Percentiles rank a stretch among this genome's conserved stretches.
Conservation (phyloP, 2,113 vertebrate species). For the Coptodon rendalli region DNA sequence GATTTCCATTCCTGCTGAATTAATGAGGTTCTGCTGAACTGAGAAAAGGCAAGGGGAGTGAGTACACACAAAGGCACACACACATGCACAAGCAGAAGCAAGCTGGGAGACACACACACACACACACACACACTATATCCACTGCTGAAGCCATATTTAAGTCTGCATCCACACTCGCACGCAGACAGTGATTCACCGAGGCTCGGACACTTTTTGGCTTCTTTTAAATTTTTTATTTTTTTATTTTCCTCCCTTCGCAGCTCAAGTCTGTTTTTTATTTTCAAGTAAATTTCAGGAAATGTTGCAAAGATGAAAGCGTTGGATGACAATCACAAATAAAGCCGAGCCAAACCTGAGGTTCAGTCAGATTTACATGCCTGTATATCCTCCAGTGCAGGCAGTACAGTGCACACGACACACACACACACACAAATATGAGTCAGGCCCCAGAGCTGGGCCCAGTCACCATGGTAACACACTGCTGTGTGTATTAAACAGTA, state of each 20-base stretch:
- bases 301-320: neutral
- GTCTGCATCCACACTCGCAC: constrained; percentile 22
- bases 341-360: neutral
- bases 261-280: constrained; percentile 21
- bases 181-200: constrained; percentile 29
- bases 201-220: constrained; percentile 26
- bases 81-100: neutral
- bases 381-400: neutral
- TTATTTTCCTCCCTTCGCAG: constrained; percentile 3
- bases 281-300: constrained; percentile 15
- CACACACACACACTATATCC: constrained; percentile 23
- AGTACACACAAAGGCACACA: constrained; percentile 29
- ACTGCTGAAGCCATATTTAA: constrained; percentile 56
- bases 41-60: constrained; percentile 65
- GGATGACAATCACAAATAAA: neutral
- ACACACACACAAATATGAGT: constrained; percentile 47
- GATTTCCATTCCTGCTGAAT: constrained; percentile 82
- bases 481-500: constrained; percentile 74
- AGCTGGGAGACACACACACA: neutral
- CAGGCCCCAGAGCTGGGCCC: constrained; percentile 65
- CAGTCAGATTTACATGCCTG: neutral
- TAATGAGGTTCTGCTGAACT: constrained; percentile 84
- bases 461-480: constrained; percentile 79
- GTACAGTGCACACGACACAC: neutral
- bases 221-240: rapidly evolving